These are phyloP conservation scores for Calcarius lapponicus DNA, from an alignment of 2,797 vertebrate genomes.

Conservation along the genomic window DNA sequence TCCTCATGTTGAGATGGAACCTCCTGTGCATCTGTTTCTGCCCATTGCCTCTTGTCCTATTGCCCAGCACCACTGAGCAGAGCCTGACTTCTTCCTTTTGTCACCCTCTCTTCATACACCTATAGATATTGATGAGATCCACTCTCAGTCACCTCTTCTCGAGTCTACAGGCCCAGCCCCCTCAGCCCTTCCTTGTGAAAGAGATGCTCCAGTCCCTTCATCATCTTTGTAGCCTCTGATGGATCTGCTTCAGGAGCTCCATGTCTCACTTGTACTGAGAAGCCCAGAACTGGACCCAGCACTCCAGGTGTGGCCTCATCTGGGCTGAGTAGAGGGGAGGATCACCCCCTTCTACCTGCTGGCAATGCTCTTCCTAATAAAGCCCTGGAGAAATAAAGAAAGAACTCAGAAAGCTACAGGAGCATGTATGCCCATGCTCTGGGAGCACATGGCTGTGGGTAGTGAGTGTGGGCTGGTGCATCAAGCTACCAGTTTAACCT, in stretches of 20 bases:
- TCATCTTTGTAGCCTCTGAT: neutral
- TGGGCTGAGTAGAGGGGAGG: neutral
- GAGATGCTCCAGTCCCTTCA: neutral
- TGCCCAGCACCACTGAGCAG: neutral
- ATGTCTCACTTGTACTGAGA: neutral
- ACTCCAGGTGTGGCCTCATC: neutral
- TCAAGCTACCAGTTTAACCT: neutral
- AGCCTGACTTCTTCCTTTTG: neutral
- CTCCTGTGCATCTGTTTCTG: neutral
- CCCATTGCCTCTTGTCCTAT: neutral
- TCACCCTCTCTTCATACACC: neutral
- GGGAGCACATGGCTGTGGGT: neutral
- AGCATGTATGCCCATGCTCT: fast-evolving
- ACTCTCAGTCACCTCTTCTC: neutral
- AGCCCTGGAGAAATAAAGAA: neutral
- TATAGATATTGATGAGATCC: neutral
- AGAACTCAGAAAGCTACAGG: neutral
- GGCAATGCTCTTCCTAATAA: neutral
- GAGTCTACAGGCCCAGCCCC: neutral
- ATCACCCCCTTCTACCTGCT: neutral
- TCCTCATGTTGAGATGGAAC: neutral
- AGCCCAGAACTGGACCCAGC: neutral
- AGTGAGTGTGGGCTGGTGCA: neutral
- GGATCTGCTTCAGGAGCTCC: neutral
- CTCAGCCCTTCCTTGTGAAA: neutral